Evolutionary conservation across 2,888 invertebrate genomes (phyloP).

Genomic region (Erebia ligea): DNA sequence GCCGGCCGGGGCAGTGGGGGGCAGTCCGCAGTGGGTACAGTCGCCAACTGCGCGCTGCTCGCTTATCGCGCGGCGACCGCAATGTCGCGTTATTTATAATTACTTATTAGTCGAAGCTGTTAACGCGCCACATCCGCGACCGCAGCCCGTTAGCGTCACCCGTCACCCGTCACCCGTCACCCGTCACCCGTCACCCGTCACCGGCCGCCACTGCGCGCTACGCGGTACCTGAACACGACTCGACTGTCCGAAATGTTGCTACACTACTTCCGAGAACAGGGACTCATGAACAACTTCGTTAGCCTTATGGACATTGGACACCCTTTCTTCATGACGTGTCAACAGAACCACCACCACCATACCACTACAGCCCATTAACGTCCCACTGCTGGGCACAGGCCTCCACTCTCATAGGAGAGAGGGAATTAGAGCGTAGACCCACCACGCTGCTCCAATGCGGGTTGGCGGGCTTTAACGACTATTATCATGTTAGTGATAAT

Average conservation of each 20-base stretch:
- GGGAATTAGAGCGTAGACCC: too few relatives aligned
- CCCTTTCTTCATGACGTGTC: background rate
- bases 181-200: too few relatives aligned
- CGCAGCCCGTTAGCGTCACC: slow-evolving; percentile 5
- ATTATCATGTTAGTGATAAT: too few relatives aligned
- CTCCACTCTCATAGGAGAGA: too few relatives aligned
- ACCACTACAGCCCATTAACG: too few relatives aligned
- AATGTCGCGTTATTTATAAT: slow-evolving; percentile 33
- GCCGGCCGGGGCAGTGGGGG: too few relatives aligned
- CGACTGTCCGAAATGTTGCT: background rate
- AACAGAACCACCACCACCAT: background rate
- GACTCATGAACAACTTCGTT: background rate
- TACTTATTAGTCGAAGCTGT: slow-evolving; percentile 24
- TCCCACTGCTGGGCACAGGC: too few relatives aligned
- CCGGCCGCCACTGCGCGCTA: background rate
- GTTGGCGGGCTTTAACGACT: too few relatives aligned
- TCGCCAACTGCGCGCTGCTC: background rate
- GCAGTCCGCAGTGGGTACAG: too few relatives aligned
- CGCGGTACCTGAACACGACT: too few relatives aligned
- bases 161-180: too few relatives aligned
- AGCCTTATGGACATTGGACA: background rate
- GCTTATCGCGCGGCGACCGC: slow-evolving; percentile 24
- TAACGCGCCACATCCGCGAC: background rate
- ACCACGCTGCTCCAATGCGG: too few relatives aligned
- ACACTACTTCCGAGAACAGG: background rate